Base-by-base conservation (phyloP, 2,113 vertebrate genomes). In the Panthera leo region DNA sequence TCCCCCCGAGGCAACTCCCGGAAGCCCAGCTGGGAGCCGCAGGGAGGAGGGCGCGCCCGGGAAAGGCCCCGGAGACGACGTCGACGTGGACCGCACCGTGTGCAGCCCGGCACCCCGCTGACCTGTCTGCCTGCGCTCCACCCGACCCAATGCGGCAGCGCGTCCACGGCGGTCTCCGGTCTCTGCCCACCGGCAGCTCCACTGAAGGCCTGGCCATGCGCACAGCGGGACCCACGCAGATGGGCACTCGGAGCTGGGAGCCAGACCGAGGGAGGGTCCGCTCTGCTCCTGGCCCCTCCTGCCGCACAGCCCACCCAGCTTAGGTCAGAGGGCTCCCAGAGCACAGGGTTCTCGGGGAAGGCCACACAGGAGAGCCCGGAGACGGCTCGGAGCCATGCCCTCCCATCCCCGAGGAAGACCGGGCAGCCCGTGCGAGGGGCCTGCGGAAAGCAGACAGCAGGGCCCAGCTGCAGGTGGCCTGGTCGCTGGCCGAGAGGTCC, bases 121-220 rank as follows among this genome's bases (percentile, higher is more conserved):
- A 48, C 39, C 84, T 5, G 34, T 29, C 18, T 25, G 6, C 65
- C 31, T 27, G 3, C 16, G 9, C 21, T 42, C 85, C 23, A 3
- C 39, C 51, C 0, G 4, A 15, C 18, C 11, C 70, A 8, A 34
- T 3, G 70, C 7, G 10, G 67, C 12, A 71, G 12, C 16, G 8
- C 51, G 4, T 36, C 25, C 45, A 51, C 31, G 5, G 34, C 45
- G 16, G 5, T 23, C 16, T 10, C 45, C 65, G 48, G 65, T 55
- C 34, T 18, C 9, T 4, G 11, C 34, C 36, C 65, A 18, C 9
- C 31, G 31, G 51, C 31, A 12, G 51, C 31, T 61, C 27, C 53
- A 2, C 45, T 68, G 6, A 42, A 55, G 6, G 10, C 23, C 7
- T 36, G 21, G 36, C 36, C 75, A 36, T 45, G 68, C 11, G 39